Conservation (phyloP, 2,888 invertebrate species). For the Laothoe populi region DNA sequence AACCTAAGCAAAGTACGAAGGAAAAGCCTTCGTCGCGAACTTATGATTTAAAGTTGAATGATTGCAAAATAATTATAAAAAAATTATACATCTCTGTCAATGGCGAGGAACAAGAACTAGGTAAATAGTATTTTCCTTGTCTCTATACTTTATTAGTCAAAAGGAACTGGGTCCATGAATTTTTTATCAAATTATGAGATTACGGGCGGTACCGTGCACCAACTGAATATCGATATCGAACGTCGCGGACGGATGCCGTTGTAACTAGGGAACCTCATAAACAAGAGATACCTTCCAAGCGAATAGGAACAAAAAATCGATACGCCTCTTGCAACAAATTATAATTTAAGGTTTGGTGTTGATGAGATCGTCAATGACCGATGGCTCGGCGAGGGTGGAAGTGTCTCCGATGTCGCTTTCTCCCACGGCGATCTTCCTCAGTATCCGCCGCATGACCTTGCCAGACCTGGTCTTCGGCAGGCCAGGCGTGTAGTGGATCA, state of each 20-base stretch:
- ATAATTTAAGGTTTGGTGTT: constrained; percentile 84
- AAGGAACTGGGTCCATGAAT: constrained; percentile 16
- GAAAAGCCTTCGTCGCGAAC: constrained; percentile 15
- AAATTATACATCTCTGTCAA: constrained; percentile 5
- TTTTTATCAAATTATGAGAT: constrained; percentile 2
- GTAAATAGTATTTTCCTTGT: constrained; percentile 22
- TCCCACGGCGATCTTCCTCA: constrained; percentile 96
- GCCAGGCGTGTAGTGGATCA: constrained; percentile 96
- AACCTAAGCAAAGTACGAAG: constrained; percentile 10
- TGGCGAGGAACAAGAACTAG: constrained; percentile 12
- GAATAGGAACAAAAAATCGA: constrained; percentile 22
- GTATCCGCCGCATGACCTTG: constrained; percentile 98
- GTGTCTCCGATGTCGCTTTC: constrained; percentile 96
- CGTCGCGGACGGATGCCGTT: constrained; percentile 25
- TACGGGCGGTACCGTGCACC: constrained; percentile 3
- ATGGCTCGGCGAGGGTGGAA: constrained; percentile 96
- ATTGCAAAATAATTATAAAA: constrained; percentile 14
- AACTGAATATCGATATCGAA: not conserved
- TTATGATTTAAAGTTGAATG: not conserved
- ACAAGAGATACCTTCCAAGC: constrained; percentile 10
- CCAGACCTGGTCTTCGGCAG: constrained; percentile 99
- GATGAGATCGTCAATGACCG: constrained; percentile 93
- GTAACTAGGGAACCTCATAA: constrained; percentile 11
- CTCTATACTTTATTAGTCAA: constrained; percentile 6
- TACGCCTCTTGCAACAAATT: constrained; percentile 2